Conservation (phyloP, 2,113 vertebrate species). For the Centropus unirufus region DNA sequence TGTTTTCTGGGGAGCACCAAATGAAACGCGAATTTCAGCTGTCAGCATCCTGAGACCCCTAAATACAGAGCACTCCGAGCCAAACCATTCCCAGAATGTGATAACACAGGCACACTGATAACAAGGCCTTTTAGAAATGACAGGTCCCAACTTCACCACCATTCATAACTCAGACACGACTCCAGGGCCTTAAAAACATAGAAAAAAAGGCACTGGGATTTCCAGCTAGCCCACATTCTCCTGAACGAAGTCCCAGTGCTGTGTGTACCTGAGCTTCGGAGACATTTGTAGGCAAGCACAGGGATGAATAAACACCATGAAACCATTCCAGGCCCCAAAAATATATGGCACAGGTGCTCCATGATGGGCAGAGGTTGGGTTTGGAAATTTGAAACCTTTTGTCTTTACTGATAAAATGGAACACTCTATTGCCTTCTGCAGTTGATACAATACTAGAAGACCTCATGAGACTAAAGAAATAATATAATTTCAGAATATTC, state of each 20-base stretch:
- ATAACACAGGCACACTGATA: not conserved
- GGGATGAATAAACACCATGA: not conserved
- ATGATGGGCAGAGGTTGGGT: rapidly evolving
- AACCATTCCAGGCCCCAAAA: not conserved
- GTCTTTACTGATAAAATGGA: not conserved
- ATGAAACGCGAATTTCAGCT: not conserved
- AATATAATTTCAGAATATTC: slow-evolving; percentile 51
- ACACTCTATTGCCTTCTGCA: not conserved
- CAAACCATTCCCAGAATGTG: not conserved
- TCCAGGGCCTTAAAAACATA: not conserved
- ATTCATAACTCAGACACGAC: not conserved
- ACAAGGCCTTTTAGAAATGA: not conserved
- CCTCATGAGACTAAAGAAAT: not conserved
- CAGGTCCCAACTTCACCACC: not conserved
- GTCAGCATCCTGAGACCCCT: not conserved
- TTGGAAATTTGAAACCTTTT: not conserved
- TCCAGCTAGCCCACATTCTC: not conserved
- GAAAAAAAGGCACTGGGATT: not conserved
- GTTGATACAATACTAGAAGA: not conserved
- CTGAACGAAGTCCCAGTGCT: not conserved
- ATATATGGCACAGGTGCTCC: not conserved
- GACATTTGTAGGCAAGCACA: not conserved
- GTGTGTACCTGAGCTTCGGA: not conserved
- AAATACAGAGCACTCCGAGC: not conserved
- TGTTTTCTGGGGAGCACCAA: not conserved